Evolutionary conservation across 2,113 vertebrate species (phyloP), one percentile per base, ranked within the genome.

Genomic region (Sebastes fasciatus): DNA sequence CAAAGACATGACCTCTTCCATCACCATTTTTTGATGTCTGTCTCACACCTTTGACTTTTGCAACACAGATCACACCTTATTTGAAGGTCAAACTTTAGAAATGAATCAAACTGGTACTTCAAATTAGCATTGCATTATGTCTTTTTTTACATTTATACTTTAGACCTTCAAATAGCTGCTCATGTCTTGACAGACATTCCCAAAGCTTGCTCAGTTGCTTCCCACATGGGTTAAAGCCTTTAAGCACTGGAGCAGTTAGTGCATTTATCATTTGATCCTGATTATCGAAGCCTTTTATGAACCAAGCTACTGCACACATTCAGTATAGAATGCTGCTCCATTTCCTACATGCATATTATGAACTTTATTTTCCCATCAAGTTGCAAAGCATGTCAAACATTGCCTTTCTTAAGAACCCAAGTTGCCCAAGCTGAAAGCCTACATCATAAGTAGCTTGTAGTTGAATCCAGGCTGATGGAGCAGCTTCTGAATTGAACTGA

Each of bases 131-230:
- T 58, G 9, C 6, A 57, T 46, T 34, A 34, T 34, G 11, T 16
- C 1, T 54, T 10, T 43, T 51, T 48, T 42, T 12, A 17, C 26
- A 46, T 71, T 52, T 34, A 23, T 51, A 43, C 71, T 67, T 84
- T 55, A 66, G 79, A 85, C 93, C 93, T 94, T 92, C 93, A 94
- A 93, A 94, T 93, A 94, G 91, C 66, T 80, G 80, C 88, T 89
- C 65, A 93, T 93, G 86, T 93, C 85, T 87, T 79, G 62, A 86
- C n/a, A 12, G 86, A 90, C 82, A 93, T 89, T 69, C 65, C 64
- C 79, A 84, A 91, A 91, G 92, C 90, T 80, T 80, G 80, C 77
- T 89, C 57, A 58, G 61, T 74, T 75, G 79, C 81, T 60, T 78
- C 73, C 82, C 80, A 79, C 57, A 70, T 70, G 63, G 68, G 69